phyloP scores from a whole-genome alignment of 2,113 vertebrate genomes.

The Cacatua alba region DNA sequence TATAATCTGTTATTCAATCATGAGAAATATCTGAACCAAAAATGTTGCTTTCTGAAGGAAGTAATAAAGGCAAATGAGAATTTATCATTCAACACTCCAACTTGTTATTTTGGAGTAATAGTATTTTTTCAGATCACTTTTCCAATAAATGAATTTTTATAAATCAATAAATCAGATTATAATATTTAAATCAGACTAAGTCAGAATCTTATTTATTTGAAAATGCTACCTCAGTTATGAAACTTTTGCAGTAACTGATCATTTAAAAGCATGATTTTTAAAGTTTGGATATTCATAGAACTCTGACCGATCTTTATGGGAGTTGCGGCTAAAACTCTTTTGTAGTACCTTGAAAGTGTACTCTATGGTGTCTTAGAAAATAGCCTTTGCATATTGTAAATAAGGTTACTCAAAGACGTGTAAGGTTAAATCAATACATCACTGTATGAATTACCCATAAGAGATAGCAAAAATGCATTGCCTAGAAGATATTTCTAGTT shows the following conservation, averaged over 20 bases:
- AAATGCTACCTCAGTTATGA: background rate
- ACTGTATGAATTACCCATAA: constrained; percentile 23
- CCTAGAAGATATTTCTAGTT: constrained; percentile 31
- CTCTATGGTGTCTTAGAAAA: background rate
- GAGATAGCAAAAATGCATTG: constrained; percentile 34
- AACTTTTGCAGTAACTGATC: background rate
- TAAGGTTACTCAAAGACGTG: background rate
- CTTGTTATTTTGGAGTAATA: background rate
- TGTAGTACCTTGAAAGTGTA: background rate
- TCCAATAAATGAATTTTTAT: background rate
- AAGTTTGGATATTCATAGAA: background rate
- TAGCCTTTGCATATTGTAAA: background rate
- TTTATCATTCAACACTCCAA: background rate
- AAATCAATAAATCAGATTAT: background rate
- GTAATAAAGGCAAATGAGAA: background rate
- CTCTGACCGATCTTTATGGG: background rate
- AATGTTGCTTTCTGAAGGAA: background rate
- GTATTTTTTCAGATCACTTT: background rate
- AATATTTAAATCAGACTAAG: background rate
- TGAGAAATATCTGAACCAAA: background rate
- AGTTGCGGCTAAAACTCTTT: background rate
- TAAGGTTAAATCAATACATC: constrained; percentile 41
- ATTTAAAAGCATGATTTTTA: background rate
- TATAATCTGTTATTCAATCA: background rate
- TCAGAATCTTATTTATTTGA: background rate